phyloP scores from a whole-genome alignment of 2,888 invertebrate genomes.

The Drosophila emarginata region DNA sequence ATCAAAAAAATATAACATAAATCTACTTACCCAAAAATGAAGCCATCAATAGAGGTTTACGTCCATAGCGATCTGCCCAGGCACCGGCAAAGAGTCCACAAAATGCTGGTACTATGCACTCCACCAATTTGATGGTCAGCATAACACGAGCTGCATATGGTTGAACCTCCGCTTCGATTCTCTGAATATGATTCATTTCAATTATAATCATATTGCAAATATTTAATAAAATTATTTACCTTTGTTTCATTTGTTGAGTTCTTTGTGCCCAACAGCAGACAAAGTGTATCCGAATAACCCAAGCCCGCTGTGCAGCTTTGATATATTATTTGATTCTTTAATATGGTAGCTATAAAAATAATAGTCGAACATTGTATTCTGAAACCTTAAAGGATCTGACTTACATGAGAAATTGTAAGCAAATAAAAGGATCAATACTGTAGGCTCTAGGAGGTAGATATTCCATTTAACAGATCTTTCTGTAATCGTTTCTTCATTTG shows the following conservation, averaged over 20 bases:
- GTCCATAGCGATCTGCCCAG: constrained; percentile 90
- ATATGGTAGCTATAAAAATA: constrained; percentile 79
- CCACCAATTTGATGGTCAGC: constrained; percentile 85
- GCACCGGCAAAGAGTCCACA: constrained; percentile 88
- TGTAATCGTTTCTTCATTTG: background rate
- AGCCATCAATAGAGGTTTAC: constrained; percentile 87
- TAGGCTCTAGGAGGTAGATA: constrained; percentile 71
- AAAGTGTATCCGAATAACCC: constrained; percentile 84
- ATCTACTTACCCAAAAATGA: constrained; percentile 84
- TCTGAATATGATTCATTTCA: constrained; percentile 34
- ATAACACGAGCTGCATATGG: constrained; percentile 85
- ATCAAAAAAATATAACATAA: background rate
- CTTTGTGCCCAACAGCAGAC: constrained; percentile 80
- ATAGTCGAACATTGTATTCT: background rate
- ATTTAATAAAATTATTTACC: constrained; percentile 41
- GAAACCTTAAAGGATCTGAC: background rate
- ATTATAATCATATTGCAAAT: background rate
- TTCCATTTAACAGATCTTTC: background rate
- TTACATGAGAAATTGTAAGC: constrained; percentile 79
- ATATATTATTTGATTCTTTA: constrained; percentile 87
- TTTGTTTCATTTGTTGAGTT: constrained; percentile 83
- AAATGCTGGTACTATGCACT: constrained; percentile 86
- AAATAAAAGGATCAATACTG: constrained; percentile 77
- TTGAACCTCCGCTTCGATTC: constrained; percentile 85
- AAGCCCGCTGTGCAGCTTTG: constrained; percentile 86